phyloP scores from a whole-genome alignment of 2,888 invertebrate genomes.

The Fragum whitleyi region DNA sequence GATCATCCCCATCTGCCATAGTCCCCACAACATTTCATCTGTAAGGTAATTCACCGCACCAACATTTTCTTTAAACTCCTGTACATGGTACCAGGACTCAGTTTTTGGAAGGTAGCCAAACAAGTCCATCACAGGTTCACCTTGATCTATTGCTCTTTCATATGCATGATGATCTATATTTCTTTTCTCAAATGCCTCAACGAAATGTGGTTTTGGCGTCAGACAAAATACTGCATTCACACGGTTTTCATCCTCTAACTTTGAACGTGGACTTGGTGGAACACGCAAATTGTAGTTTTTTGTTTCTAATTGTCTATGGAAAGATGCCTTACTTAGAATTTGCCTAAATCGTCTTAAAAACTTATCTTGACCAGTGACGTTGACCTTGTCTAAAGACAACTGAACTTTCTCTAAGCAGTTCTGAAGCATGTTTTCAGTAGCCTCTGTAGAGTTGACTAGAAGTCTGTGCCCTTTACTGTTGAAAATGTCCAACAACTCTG shows the following conservation, averaged over 20 bases:
- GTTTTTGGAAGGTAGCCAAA: slow-evolving; percentile 51
- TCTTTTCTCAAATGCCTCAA: slow-evolving; percentile 26
- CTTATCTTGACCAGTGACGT: slow-evolving; percentile 24
- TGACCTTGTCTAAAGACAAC: slow-evolving; percentile 14
- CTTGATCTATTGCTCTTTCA: background rate
- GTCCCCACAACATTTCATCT: slow-evolving; percentile 23
- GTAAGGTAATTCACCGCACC: background rate
- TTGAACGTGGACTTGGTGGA: slow-evolving; percentile 3
- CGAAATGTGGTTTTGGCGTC: slow-evolving; percentile 48
- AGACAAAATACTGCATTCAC: slow-evolving; percentile 49
- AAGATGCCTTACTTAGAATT: slow-evolving; percentile 18
- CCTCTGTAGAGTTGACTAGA: slow-evolving; percentile 8
- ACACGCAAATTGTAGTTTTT: slow-evolving; percentile 27
- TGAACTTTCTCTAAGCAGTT: background rate
- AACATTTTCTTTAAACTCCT: slow-evolving; percentile 40
- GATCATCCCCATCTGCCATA: slow-evolving; percentile 33
- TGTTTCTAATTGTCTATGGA: slow-evolving; percentile 2
- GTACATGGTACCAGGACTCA: slow-evolving; percentile 45
- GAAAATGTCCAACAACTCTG: slow-evolving; percentile 33
- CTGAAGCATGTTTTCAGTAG: background rate
- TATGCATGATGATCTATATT: background rate
- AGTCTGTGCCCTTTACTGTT: slow-evolving; percentile 27
- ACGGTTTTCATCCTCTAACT: slow-evolving; percentile 2
- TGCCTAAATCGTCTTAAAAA: slow-evolving; percentile 35
- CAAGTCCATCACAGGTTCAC: slow-evolving; percentile 48